Conservation (phyloP, 2,797 vertebrate genomes). For the Cuniculus paca region DNA sequence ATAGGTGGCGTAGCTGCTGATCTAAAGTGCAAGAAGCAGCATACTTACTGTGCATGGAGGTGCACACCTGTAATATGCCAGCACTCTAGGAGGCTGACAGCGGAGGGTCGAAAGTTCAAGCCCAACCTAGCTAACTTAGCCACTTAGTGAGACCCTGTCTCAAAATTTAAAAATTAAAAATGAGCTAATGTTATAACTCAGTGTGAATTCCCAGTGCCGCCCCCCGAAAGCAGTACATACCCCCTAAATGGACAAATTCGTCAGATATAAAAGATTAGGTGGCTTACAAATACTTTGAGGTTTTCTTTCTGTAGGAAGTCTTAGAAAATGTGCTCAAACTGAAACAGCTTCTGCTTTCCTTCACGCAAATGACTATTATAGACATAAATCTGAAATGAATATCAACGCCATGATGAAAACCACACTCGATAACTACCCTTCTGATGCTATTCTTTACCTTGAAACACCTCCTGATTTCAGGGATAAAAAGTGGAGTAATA, state of each 20-base stretch:
- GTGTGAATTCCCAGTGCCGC: not conserved
- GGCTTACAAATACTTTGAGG: not conserved
- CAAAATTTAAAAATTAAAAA: not conserved
- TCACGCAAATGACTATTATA: conserved; percentile 52
- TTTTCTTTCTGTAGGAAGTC: conserved; percentile 30
- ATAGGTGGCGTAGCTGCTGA: not conserved
- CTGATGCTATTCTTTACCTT: conserved; percentile 45
- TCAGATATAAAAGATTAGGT: not conserved
- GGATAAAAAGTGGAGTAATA: not conserved
- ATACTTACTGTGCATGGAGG: not conserved
- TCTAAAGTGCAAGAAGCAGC: not conserved
- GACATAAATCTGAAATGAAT: conserved; percentile 27
- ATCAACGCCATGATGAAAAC: conserved; percentile 23
- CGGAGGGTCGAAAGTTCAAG: not conserved
- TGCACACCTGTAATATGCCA: not conserved
- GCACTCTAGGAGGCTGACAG: not conserved
- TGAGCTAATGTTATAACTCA: not conserved
- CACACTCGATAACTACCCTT: not conserved
- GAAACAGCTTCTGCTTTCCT: conserved; percentile 59
- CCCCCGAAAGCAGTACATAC: not conserved
- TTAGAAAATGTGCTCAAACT: conserved; percentile 44
- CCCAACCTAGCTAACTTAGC: not conserved
- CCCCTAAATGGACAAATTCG: not conserved
- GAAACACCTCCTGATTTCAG: conserved; percentile 39
- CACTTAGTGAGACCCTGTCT: not conserved